These are phyloP conservation scores for Anoplophora glabripennis DNA, from an alignment of 1,140 invertebrate species.

Conservation along the genomic window DNA sequence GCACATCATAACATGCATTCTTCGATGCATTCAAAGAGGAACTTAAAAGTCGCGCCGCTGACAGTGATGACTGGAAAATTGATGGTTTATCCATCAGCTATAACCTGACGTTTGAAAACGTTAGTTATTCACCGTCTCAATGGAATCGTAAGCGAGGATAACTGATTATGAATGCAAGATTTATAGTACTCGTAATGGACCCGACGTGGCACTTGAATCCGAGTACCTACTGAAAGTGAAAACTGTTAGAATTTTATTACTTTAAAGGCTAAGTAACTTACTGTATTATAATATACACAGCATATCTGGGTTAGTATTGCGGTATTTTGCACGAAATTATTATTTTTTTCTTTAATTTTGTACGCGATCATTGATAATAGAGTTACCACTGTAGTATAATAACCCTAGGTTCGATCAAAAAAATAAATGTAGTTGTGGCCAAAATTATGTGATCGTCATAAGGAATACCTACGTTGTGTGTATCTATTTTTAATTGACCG, in stretches of 20 bases:
- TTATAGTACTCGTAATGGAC: conserved; percentile 11
- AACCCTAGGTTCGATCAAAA: too few species aligned
- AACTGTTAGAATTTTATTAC: background rate
- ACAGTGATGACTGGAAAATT: conserved; percentile 26
- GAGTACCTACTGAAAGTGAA: conserved; percentile 2
- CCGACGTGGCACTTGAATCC: background rate
- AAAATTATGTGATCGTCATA: too few species aligned
- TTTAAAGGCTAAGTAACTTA: too few species aligned
- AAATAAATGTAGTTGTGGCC: too few species aligned
- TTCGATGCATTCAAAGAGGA: conserved; percentile 8
- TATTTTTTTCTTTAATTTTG: too few species aligned
- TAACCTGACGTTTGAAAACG: conserved; percentile 14
- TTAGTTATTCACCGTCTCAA: conserved; percentile 11
- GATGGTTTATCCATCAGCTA: conserved; percentile 16
- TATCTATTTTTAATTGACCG: too few species aligned
- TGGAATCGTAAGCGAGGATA: conserved; percentile 11
- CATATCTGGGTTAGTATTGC: too few species aligned
- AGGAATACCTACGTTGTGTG: too few species aligned
- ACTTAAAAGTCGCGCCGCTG: conserved; percentile 17
- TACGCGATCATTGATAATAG: too few species aligned
- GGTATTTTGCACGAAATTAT: too few species aligned
- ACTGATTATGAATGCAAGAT: conserved; percentile 14
- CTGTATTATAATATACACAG: too few species aligned
- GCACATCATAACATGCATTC: conserved; percentile 20
- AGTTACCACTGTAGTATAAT: too few species aligned